Evolutionary conservation across 2,113 vertebrate species (phyloP), one percentile per base, ranked within the genome.

Genomic region (Elaphurus davidianus): DNA sequence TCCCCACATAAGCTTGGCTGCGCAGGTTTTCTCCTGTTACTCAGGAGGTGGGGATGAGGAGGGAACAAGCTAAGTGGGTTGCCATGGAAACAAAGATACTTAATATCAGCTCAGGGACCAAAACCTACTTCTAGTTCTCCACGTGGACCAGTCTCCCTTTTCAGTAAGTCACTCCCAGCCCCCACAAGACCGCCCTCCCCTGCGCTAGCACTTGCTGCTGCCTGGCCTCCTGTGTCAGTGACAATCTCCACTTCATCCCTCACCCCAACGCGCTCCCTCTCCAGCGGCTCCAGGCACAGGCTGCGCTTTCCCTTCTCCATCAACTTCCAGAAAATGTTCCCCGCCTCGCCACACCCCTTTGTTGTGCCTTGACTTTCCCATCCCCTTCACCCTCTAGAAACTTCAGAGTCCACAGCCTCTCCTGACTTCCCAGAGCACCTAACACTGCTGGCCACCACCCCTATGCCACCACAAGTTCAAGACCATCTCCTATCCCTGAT

Each of bases 1-100:
- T 33, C 76, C 87, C 52, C 60, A 33, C 17, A 15, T 62, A 45
- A 96, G 59, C 40, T 27, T 57, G 50, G 47, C 27, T 23, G 19
- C 28, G 43, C 81, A 81, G 52, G 55, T 81, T 90, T 94, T 62
- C 40, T 40, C 17, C n/a, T 40, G 17, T 43, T 89, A 71, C 43
- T 90, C 74, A 47, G 5, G 25, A 19, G 54, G 28, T 85, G 59
- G 59, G 36, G 54, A 30, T 13, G 28, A 30, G 54, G 55, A 71
- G 25, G 57, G 17, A 88, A 60, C 6, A 60, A 57, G 79, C 87
- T 57, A 71, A 83, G 62, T 50, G 16, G 45, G 86, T 91, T 93
- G 60, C 60, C 86, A 79, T 54, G 50, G 94, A 87, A 94, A 96
- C 98, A 93, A 82, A 71, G 45, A 87, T 76, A 60, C 47, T 76